Percentiles rank a stretch among this genome's conserved stretches.
These are phyloP conservation scores for Rhynchotus rufescens DNA, from an alignment of 2,797 vertebrate genomes.

Conservation along the genomic window DNA sequence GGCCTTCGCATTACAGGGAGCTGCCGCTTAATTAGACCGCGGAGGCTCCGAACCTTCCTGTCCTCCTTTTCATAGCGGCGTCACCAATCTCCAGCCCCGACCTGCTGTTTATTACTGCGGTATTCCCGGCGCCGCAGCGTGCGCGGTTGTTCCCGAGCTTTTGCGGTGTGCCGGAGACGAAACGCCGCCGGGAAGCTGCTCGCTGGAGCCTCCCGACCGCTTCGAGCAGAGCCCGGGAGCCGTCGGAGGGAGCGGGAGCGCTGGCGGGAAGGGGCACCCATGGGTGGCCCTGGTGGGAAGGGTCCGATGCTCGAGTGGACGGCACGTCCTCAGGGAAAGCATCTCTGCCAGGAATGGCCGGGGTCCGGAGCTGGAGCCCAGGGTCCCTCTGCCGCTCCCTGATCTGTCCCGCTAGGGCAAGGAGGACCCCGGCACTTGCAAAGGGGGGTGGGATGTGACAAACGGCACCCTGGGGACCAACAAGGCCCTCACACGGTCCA, in stretches of 20 bases:
- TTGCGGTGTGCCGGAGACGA: background rate
- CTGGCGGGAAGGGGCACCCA: background rate
- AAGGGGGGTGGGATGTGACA: too few relatives aligned
- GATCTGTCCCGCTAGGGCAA: too few relatives aligned
- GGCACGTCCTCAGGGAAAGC: background rate
- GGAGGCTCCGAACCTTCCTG: slow-evolving; percentile 48
- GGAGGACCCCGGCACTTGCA: too few relatives aligned
- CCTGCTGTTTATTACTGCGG: slow-evolving; percentile 66
- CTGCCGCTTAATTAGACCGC: slow-evolving; percentile 69
- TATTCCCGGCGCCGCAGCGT: slow-evolving; percentile 50
- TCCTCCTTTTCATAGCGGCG: slow-evolving; percentile 58
- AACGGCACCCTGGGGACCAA: too few relatives aligned
- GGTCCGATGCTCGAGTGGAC: background rate
- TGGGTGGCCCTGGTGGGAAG: background rate
- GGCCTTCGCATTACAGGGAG: slow-evolving; percentile 59
- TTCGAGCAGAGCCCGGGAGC: too few relatives aligned
- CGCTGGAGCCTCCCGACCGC: accelerated
- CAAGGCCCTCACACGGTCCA: too few relatives aligned
- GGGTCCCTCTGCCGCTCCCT: too few relatives aligned
- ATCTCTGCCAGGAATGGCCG: background rate
- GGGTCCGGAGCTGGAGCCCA: accelerated
- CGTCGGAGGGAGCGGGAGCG: too few relatives aligned
- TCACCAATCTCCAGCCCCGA: slow-evolving; percentile 54
- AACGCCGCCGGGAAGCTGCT: background rate
- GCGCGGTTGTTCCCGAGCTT: background rate